Percentiles rank a stretch among this genome's conserved stretches.
phyloP scores from a whole-genome alignment of 2,113 vertebrate species.

The Pollachius pollachius region DNA sequence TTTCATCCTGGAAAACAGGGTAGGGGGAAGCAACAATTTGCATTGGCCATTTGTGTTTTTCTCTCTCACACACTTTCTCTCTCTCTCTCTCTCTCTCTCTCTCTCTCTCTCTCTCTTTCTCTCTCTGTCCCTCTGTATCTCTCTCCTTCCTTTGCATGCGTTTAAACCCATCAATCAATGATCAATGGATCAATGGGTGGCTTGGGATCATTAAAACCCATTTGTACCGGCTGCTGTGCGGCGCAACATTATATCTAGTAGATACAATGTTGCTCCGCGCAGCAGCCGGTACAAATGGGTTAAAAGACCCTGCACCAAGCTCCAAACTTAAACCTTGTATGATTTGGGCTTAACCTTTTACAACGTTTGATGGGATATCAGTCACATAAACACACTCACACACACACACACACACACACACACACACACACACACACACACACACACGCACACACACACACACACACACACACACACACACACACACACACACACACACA shows the following conservation, averaged over 20 bases:
- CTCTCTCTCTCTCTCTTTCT: too few relatives aligned
- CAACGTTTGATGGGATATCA: background rate
- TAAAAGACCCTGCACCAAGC: background rate
- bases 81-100: too few relatives aligned
- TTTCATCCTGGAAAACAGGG: background rate
- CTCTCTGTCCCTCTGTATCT: background rate
- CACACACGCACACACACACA: background rate
- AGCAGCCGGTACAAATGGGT: too few relatives aligned
- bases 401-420: slow-evolving; percentile 10
- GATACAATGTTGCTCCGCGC: too few relatives aligned
- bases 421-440: background rate
- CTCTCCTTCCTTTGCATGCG: slow-evolving; percentile 7
- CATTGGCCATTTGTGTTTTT: too few relatives aligned
- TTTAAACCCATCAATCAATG: slow-evolving; percentile 40
- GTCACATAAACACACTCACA: background rate
- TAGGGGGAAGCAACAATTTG: too few relatives aligned
- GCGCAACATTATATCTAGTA: too few relatives aligned
- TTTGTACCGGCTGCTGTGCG: too few relatives aligned
- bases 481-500: background rate
- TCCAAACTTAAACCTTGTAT: slow-evolving; percentile 21
- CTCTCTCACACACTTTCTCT: too few relatives aligned
- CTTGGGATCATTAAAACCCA: slow-evolving; percentile 33
- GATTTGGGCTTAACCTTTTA: slow-evolving; percentile 38
- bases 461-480: slow-evolving; percentile 5
- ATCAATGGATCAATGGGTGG: slow-evolving; percentile 41